Conservation (phyloP, 2,888 invertebrate species). For the Lumbricus terrestris region DNA sequence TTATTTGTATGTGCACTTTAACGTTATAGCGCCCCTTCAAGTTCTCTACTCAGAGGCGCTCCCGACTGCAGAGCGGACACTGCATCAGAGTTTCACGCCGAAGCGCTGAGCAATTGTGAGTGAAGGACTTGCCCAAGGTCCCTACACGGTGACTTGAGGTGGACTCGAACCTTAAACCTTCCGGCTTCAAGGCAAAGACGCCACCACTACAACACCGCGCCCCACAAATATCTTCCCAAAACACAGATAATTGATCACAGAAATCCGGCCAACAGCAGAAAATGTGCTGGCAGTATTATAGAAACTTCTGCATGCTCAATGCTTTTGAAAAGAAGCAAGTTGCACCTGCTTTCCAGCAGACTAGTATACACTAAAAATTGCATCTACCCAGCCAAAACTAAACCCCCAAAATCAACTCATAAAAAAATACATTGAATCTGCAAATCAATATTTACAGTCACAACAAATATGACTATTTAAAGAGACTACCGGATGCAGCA, state of each 20-base stretch:
- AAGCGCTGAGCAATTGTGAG: too few species aligned
- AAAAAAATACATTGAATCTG: not conserved
- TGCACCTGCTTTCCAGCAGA: not conserved
- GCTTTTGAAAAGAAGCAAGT: not conserved
- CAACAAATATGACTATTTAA: not conserved
- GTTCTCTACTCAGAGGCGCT: too few species aligned
- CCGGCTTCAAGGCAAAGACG: too few species aligned
- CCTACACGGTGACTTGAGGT: too few species aligned
- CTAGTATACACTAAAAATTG: not conserved
- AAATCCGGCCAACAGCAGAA: not conserved
- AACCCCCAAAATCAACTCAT: too few species aligned
- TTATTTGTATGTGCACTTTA: too few species aligned
- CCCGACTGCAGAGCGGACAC: too few species aligned
- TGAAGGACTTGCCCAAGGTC: too few species aligned
- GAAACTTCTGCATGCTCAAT: not conserved
- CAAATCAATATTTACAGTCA: not conserved
- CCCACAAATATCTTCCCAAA: not conserved
- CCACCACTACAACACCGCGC: too few species aligned
- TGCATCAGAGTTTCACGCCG: too few species aligned
- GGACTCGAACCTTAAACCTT: too few species aligned
- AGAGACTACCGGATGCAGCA: not conserved
- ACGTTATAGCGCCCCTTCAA: too few species aligned
- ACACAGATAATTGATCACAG: not conserved
- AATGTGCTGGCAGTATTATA: not conserved
- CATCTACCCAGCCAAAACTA: not conserved